Percentiles rank a stretch among this genome's conserved stretches.
These are phyloP conservation scores for Choreutis nemorana DNA, from an alignment of 2,888 invertebrate genomes.

Conservation along the genomic window DNA sequence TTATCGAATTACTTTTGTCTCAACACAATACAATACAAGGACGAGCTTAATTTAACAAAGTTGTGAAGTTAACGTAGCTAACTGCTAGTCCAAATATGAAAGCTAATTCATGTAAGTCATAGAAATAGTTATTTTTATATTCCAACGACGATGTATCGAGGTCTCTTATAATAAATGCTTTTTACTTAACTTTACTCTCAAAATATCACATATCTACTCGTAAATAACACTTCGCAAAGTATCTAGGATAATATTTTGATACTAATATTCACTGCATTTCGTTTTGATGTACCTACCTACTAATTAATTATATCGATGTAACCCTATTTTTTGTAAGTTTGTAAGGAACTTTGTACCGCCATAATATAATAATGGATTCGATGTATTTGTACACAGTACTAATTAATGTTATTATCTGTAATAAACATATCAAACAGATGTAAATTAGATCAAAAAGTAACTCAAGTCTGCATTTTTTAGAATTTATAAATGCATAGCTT, in stretches of 20 bases:
- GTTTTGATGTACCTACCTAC: conserved; percentile 51
- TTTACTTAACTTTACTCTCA: conserved; percentile 44
- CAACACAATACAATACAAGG: conserved; percentile 10
- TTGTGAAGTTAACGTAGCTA: conserved; percentile 33
- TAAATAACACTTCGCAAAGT: conserved; percentile 45
- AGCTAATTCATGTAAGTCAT: conserved; percentile 28
- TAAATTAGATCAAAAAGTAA: too few relatives aligned
- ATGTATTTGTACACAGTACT: conserved; percentile 56
- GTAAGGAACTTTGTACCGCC: conserved; percentile 45
- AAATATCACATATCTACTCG: conserved; percentile 61
- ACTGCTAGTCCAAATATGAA: conserved; percentile 23
- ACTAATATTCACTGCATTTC: conserved; percentile 58
- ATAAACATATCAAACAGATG: conserved; percentile 60
- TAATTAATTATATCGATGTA: conserved; percentile 37
- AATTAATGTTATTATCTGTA: conserved; percentile 43
- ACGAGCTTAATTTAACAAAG: conserved; percentile 29
- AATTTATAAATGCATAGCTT: too few relatives aligned
- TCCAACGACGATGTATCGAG: conserved; percentile 29
- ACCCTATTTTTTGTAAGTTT: conserved; percentile 43
- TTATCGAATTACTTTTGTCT: background rate
- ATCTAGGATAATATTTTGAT: conserved; percentile 61
- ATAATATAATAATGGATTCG: conserved; percentile 54
- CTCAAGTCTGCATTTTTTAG: too few relatives aligned
- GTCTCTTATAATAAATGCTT: conserved; percentile 42
- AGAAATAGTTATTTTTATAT: conserved; percentile 58